Conservation (phyloP, 2,797 vertebrate species). For the Rhyacichthys aspro region DNA sequence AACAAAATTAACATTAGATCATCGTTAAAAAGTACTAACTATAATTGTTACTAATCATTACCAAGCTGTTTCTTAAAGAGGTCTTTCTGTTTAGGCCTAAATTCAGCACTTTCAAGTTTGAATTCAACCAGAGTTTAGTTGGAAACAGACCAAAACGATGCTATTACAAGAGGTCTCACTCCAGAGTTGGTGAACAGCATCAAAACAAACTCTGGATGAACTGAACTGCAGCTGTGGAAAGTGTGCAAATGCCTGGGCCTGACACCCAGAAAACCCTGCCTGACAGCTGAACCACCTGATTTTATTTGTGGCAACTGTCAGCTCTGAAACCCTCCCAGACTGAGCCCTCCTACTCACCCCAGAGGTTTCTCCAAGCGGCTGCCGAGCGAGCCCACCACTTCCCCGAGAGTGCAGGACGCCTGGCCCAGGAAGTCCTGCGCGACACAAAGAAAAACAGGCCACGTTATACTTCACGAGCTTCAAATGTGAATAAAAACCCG, state of each 20-base stretch:
- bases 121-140: too few relatives aligned
- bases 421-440: slow-evolving; percentile 96
- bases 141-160: too few relatives aligned
- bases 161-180: too few relatives aligned
- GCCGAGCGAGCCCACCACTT: slow-evolving; percentile 94
- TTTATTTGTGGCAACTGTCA: slow-evolving; percentile 5
- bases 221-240: slow-evolving; percentile 1
- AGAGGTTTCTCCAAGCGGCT: slow-evolving; percentile 92
- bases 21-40: too few relatives aligned
- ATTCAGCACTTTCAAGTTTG: too few relatives aligned
- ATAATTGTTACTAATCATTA: too few relatives aligned
- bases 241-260: background rate
- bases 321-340: background rate
- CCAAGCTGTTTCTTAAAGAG: too few relatives aligned
- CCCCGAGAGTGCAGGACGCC: slow-evolving; percentile 91
- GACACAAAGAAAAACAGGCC: slow-evolving; percentile 2
- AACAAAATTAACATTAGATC: too few relatives aligned
- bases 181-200: too few relatives aligned
- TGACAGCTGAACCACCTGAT: background rate
- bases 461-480: background rate
- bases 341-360: slow-evolving; percentile 82
- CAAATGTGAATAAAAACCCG: background rate
- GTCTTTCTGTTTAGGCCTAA: too few relatives aligned
- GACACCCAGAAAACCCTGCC: background rate
- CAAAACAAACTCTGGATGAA: background rate